Evolutionary conservation across 2,888 invertebrate species (phyloP).

Genomic region (Stenoptilia bipunctidactyla): DNA sequence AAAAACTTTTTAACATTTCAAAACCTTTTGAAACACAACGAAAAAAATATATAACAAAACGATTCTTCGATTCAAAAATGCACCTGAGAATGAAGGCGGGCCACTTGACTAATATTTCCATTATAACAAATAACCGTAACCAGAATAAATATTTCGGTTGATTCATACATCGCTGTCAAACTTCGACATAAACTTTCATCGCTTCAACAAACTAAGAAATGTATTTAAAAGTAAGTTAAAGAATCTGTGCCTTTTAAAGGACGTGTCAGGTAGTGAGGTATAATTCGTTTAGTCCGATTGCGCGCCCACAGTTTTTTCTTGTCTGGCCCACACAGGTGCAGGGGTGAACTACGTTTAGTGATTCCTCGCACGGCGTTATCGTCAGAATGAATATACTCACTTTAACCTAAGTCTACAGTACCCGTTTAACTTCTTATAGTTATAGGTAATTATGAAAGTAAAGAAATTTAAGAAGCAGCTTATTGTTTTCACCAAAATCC

Average conservation of each 20-base stretch:
- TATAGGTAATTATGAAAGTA: no score
- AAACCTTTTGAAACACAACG: slow-evolving; percentile 51
- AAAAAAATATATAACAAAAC: slow-evolving; percentile 45
- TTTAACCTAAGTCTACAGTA: no score
- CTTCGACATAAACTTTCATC: neutral
- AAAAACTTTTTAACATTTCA: slow-evolving; percentile 53
- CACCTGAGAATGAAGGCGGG: slow-evolving; percentile 70
- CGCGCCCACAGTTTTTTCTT: slow-evolving; percentile 60
- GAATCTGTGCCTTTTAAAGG: slow-evolving; percentile 17
- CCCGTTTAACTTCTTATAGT: no score
- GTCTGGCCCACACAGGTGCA: slow-evolving; percentile 64
- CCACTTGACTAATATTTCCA: slow-evolving; percentile 66
- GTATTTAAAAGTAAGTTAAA: neutral
- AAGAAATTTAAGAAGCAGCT: no score
- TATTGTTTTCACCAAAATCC: no score
- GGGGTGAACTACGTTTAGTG: no score
- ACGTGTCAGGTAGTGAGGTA: slow-evolving; percentile 63
- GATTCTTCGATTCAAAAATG: slow-evolving; percentile 67
- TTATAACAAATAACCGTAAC: slow-evolving; percentile 49
- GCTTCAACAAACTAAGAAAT: slow-evolving; percentile 5
- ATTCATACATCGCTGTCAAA: slow-evolving; percentile 15
- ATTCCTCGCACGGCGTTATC: no score
- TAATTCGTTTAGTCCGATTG: slow-evolving; percentile 66
- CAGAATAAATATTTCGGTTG: slow-evolving; percentile 17
- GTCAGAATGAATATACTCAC: no score